Evolutionary conservation across 2,113 vertebrate species (phyloP).

Genomic region (Panthera uncia): DNA sequence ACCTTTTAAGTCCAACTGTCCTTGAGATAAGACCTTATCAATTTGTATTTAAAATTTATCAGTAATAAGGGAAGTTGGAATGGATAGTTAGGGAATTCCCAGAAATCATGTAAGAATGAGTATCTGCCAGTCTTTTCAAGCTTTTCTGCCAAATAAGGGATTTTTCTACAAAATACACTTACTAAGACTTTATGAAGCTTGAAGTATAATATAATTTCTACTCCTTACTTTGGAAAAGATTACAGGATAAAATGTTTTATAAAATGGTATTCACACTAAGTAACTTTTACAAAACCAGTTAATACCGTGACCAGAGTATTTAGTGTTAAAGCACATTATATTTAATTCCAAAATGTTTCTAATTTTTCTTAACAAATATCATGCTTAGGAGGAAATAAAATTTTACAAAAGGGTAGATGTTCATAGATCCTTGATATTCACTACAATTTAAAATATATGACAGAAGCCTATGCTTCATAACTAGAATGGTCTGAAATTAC

Average conservation of each 20-base stretch:
- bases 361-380: conserved; percentile 17
- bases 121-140: neutral
- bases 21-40: neutral
- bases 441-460: neutral
- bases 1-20: neutral
- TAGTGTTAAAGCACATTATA: neutral
- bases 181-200: neutral
- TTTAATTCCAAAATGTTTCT: neutral
- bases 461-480: neutral
- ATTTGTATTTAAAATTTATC: neutral
- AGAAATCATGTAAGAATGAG: neutral
- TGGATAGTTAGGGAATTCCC: neutral
- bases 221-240: neutral
- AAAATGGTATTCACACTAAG: neutral
- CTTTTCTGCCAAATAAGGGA: neutral
- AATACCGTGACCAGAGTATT: neutral
- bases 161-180: conserved; percentile 25
- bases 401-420: neutral
- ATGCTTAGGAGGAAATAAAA: neutral
- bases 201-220: neutral
- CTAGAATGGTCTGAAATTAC: neutral
- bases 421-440: neutral
- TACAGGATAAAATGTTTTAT: neutral
- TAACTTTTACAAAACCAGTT: neutral
- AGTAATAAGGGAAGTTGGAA: neutral